Conservation (phyloP, 2,113 vertebrate genomes). For the Arothron firmamentum region DNA sequence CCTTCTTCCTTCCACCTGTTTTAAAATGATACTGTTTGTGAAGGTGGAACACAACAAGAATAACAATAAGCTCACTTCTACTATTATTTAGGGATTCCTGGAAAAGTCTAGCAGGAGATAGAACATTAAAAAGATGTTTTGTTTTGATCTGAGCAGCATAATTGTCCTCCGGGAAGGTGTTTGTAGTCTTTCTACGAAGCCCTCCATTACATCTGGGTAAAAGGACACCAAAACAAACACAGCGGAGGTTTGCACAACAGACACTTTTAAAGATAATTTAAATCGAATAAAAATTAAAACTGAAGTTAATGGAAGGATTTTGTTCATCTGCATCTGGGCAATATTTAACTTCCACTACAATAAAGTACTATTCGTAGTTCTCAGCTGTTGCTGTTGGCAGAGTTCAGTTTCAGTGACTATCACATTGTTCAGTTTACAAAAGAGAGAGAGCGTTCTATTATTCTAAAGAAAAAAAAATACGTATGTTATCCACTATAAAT, state of each 20-base stretch:
- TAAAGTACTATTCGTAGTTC: too few relatives aligned
- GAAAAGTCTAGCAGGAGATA: background rate
- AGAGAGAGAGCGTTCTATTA: too few relatives aligned
- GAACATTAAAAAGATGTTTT: background rate
- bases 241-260: conserved; percentile 7
- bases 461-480: too few relatives aligned
- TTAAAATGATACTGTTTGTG: background rate
- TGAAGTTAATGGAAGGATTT: too few relatives aligned
- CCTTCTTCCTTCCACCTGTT: background rate
- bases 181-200: conserved; percentile 13
- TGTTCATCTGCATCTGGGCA: too few relatives aligned
- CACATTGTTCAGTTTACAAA: too few relatives aligned
- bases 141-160: background rate
- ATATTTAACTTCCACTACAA: too few relatives aligned
- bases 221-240: conserved; percentile 7
- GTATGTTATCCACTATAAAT: too few relatives aligned
- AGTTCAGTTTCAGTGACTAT: too few relatives aligned
- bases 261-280: background rate
- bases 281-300: background rate
- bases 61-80: background rate
- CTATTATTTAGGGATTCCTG: too few relatives aligned
- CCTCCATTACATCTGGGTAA: conserved; percentile 24
- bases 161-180: background rate
- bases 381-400: too few relatives aligned
- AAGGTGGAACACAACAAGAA: background rate